These are phyloP conservation scores for Uloborus diversus DNA, from an alignment of 1,140 invertebrate genomes.

Conservation along the genomic window DNA sequence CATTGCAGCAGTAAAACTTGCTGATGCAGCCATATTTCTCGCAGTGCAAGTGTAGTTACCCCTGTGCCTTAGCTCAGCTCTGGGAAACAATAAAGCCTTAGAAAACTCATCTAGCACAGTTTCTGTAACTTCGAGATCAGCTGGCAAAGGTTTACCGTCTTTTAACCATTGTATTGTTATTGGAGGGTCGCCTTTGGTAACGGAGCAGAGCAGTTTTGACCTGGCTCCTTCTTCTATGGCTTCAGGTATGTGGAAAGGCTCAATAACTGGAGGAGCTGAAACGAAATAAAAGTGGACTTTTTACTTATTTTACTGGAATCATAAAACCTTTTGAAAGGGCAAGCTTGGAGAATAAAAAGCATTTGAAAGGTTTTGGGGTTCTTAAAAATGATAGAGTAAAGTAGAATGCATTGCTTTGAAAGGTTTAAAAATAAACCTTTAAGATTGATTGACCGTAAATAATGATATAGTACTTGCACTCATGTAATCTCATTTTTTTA, in stretches of 20 bases:
- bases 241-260: constrained; percentile 73
- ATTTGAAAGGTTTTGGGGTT: no score
- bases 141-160: constrained; percentile 64
- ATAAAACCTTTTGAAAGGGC: no score
- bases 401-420: no score
- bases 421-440: no score
- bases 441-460: no score
- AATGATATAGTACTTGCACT: no score
- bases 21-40: constrained; percentile 64
- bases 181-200: constrained; percentile 66
- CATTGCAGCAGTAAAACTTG: constrained; percentile 64
- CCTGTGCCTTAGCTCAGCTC: constrained; percentile 64
- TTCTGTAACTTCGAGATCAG: constrained; percentile 62
- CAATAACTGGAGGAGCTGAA: constrained; percentile 75
- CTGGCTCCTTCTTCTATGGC: constrained; percentile 73
- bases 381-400: no score
- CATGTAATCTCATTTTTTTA: no score
- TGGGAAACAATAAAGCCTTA: constrained; percentile 54
- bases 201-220: constrained; percentile 71
- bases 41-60: constrained; percentile 68
- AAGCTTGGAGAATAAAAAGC: no score
- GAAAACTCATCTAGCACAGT: constrained; percentile 57
- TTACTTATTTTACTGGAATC: no score
- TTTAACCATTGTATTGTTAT: constrained; percentile 66
- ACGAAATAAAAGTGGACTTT: no score